Evolutionary conservation across 2,113 vertebrate genomes (phyloP).

Genomic region (Desmodus rotundus): DNA sequence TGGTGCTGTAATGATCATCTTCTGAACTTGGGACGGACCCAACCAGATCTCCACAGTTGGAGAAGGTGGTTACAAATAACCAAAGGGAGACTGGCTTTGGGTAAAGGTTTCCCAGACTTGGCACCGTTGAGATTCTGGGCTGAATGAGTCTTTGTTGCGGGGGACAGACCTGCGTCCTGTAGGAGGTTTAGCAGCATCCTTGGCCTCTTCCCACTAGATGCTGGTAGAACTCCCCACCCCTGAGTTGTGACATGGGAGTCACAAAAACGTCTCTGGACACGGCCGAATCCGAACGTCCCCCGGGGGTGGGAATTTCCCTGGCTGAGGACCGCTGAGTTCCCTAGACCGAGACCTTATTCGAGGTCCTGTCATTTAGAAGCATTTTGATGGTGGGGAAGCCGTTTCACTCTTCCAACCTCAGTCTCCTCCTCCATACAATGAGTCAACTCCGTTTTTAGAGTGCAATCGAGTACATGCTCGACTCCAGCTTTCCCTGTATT

Average conservation of each 20-base stretch:
- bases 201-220: no score
- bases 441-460: not conserved
- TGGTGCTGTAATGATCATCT: accelerated
- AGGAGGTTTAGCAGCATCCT: not conserved
- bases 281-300: not conserved
- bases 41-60: accelerated
- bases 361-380: not conserved
- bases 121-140: not conserved
- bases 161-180: accelerated
- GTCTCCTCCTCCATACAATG: not conserved
- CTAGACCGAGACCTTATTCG: not conserved
- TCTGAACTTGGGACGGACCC: not conserved
- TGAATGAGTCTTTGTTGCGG: not conserved
- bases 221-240: not conserved
- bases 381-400: not conserved
- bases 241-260: not conserved
- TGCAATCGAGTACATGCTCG: not conserved
- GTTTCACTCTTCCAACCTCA: not conserved
- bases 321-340: not conserved
- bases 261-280: not conserved
- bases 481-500: not conserved
- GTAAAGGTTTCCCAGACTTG: not conserved
- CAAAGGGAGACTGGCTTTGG: not conserved
- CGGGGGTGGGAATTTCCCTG: not conserved
- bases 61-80: not conserved